phyloP scores from a whole-genome alignment of 2,888 invertebrate species.

The Slavum lentiscoides region DNA sequence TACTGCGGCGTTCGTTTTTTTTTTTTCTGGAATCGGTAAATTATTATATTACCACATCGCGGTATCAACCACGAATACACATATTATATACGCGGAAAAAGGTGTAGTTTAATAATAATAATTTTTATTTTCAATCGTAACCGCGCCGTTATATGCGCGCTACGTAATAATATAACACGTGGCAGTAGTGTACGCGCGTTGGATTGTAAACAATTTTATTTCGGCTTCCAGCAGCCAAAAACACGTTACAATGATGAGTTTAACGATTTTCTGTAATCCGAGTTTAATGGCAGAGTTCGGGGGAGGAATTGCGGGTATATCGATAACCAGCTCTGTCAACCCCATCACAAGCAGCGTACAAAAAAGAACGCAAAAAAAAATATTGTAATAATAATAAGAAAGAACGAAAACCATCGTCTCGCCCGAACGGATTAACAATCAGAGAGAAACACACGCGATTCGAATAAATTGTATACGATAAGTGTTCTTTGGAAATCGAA shows the following conservation, averaged over 20 bases:
- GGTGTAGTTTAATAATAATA: background rate
- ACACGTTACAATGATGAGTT: slow-evolving; percentile 31
- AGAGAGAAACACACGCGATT: background rate
- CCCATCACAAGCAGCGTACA: background rate
- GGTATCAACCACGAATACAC: background rate
- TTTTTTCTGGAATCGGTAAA: slow-evolving; percentile 15
- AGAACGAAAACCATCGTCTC: slow-evolving; percentile 10
- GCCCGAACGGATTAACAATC: slow-evolving; percentile 15
- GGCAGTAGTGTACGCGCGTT: too few relatives aligned
- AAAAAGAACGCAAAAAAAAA: background rate
- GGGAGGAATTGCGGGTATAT: too few relatives aligned
- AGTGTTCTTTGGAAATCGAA: slow-evolving; percentile 10
- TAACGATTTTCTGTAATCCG: slow-evolving; percentile 48
- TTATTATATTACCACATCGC: slow-evolving; percentile 5
- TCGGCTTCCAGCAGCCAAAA: too few relatives aligned
- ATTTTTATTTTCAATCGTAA: background rate
- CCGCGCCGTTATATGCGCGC: too few relatives aligned
- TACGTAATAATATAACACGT: too few relatives aligned
- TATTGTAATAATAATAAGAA: background rate
- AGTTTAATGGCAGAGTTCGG: slow-evolving; percentile 19
- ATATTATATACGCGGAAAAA: slow-evolving; percentile 4
- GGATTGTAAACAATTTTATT: too few relatives aligned
- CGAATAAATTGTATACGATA: slow-evolving; percentile 23
- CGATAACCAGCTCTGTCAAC: slow-evolving; percentile 18
- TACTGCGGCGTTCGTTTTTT: too few relatives aligned